These are phyloP conservation scores for Canis aureus DNA, from an alignment of 2,113 vertebrate genomes.

Conservation along the genomic window DNA sequence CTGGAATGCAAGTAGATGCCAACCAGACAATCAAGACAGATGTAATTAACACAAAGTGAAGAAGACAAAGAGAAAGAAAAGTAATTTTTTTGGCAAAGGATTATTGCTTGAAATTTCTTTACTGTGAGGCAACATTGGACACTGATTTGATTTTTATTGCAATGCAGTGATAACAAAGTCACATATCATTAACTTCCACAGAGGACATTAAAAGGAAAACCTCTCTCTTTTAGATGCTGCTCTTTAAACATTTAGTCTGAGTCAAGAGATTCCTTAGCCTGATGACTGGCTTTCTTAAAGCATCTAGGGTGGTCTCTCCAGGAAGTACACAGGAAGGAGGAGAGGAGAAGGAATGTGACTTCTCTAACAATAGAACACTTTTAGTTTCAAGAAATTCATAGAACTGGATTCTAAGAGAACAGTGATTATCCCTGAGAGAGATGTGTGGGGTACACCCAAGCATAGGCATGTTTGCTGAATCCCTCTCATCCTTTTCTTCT, in stretches of 20 bases:
- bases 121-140: conserved; percentile 53
- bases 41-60: conserved; percentile 68
- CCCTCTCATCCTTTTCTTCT: not conserved
- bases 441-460: not conserved
- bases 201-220: conserved; percentile 29
- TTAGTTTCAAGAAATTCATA: not conserved
- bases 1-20: conserved; percentile 40
- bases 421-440: not conserved
- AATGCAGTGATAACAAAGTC: conserved; percentile 66
- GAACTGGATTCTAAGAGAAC: not conserved
- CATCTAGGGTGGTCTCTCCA: not conserved
- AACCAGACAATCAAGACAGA: conserved; percentile 50
- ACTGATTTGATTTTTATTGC: conserved; percentile 80
- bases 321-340: not conserved
- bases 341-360: not conserved
- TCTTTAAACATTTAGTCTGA: conserved; percentile 4
- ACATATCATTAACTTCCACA: conserved; percentile 73
- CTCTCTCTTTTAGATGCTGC: conserved; percentile 31
- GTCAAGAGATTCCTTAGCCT: conserved; percentile 24
- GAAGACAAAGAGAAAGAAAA: conserved; percentile 73
- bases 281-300: not conserved
- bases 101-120: conserved; percentile 73
- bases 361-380: not conserved
- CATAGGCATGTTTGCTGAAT: not conserved
- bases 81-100: conserved; percentile 54